phyloP scores from a whole-genome alignment of 2,797 vertebrate genomes.

The Protonibea diacanthus region DNA sequence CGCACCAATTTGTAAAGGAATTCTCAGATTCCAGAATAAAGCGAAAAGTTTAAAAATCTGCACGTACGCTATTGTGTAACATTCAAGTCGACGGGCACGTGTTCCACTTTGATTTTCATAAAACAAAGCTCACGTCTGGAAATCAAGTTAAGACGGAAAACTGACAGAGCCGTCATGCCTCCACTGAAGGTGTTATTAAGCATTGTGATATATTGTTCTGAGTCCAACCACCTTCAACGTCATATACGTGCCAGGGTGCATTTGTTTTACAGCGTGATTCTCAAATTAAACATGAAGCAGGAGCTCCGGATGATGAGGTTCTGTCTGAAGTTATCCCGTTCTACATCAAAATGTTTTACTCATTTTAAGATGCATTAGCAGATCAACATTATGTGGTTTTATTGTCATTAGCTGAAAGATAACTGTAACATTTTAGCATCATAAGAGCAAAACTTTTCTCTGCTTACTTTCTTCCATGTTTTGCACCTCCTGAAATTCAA shows the following conservation, averaged over 20 bases:
- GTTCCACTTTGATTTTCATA: constrained; percentile 50
- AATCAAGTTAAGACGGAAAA: constrained; percentile 54
- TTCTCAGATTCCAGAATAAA: not conserved
- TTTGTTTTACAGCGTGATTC: constrained; percentile 34
- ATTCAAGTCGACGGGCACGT: constrained; percentile 31
- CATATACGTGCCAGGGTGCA: constrained; percentile 52
- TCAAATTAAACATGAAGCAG: constrained; percentile 38
- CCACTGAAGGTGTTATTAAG: constrained; percentile 45
- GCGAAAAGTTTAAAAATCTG: constrained; percentile 5
- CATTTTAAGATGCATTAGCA: not conserved
- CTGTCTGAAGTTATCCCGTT: constrained; percentile 30
- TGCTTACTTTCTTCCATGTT: not conserved
- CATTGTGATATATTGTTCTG: constrained; percentile 41
- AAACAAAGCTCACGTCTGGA: constrained; percentile 38
- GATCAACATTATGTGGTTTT: not conserved
- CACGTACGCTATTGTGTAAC: constrained; percentile 3
- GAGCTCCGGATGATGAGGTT: constrained; percentile 33
- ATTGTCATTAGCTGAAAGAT: constrained; percentile 2
- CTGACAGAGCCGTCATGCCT: constrained; percentile 30
- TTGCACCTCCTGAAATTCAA: not conserved
- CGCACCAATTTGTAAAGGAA: constrained; percentile 7
- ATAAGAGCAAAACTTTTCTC: not conserved
- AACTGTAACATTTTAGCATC: not conserved
- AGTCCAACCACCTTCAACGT: constrained; percentile 42
- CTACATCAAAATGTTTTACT: constrained; percentile 6